Evolutionary conservation across 2,888 invertebrate genomes (phyloP), one percentile per base, ranked within the genome.

Genomic region (Argyresthia albistria): DNA sequence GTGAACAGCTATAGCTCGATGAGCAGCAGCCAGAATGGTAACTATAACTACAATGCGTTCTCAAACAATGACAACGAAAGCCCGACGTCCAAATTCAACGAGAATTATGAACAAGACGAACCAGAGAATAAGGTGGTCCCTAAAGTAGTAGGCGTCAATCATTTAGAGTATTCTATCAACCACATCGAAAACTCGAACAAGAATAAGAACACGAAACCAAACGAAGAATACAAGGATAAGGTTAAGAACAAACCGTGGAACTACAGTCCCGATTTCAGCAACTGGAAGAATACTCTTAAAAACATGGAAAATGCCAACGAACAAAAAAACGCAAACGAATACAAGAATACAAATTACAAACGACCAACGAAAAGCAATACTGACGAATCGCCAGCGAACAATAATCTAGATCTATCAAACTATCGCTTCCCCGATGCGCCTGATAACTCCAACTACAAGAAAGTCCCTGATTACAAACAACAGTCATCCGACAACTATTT

Each of bases 231-330:
- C 45, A 78, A 76, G 61, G 80, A 83, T 56, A 77, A 78, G 63
- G 59, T 64, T 9, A 83, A 76, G 57, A 64, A 59, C 54, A 78
- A 74, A 49, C 69, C 72, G 10, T 57, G 64, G 10, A 69, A 67
- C 55, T 65, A 67, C 43, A 64, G 58, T 50, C 66, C 65, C 54
- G 65, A 73, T 49, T 66, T 61, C 6, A 73, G 76, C 58, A 69
- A 66, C 53, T 67, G 71, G 63, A 77, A 71, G 51, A 75, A 74
- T 59, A 63, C 70, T 36, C 54, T 68, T 11, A 77, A 77, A 56
- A 77, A 76, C 25, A 81, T 82, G 56, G 74, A 77, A 55, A 82
- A 80, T 62, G 69, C 75, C 8, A 81, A 77, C 25, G 76, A 81
- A 58, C 72, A 63, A 35, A 82, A 80, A 57, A 76, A 69, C 25